These are phyloP conservation scores for Zosterops borbonicus DNA, from an alignment of 2,113 vertebrate species.

Conservation along the genomic window DNA sequence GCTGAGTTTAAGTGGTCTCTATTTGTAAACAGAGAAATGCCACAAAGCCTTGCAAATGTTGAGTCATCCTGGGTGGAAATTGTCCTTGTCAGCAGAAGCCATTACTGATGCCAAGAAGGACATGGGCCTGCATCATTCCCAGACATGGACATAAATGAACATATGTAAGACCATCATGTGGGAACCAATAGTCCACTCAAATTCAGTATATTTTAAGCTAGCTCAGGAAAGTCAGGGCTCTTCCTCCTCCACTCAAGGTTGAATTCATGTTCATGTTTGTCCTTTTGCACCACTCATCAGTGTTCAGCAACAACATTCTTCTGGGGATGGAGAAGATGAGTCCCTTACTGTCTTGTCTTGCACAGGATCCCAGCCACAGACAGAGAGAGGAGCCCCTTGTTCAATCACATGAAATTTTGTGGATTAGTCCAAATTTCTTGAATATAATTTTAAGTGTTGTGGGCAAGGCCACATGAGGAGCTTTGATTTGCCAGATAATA, in stretches of 20 bases:
- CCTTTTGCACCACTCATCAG: background rate
- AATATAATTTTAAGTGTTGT: background rate
- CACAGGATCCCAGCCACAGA: background rate
- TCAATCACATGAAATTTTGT: background rate
- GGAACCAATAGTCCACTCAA: background rate
- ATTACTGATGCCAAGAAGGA: background rate
- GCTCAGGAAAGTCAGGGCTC: background rate
- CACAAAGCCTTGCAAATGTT: background rate
- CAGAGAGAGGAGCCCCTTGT: background rate
- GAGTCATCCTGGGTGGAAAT: background rate
- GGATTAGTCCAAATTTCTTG: background rate
- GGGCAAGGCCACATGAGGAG: background rate
- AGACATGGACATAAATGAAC: background rate
- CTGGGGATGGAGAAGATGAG: background rate
- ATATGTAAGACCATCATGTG: accelerated
- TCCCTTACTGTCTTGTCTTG: background rate
- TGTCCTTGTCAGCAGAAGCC: background rate
- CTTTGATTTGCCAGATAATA: background rate
- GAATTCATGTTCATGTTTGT: background rate
- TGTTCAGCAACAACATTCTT: accelerated
- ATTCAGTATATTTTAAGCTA: background rate
- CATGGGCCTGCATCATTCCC: background rate
- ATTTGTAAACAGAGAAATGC: background rate
- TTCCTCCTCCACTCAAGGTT: background rate
- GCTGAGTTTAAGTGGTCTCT: background rate